Evolutionary conservation across 2,113 vertebrate genomes (phyloP).

Genomic region (Tringa solitaria): DNA sequence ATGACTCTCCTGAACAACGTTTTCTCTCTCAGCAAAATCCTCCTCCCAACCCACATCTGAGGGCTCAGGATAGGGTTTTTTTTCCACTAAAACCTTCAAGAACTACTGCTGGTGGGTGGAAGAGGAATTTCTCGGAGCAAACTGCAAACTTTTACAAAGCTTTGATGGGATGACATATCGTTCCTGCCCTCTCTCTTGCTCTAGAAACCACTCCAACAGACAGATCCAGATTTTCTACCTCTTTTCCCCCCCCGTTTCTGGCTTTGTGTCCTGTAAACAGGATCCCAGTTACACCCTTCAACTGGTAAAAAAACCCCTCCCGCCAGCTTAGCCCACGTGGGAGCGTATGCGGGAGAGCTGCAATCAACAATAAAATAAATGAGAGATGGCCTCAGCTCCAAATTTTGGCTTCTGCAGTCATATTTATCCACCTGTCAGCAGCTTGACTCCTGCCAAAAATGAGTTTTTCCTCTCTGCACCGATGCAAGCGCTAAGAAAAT

Average conservation of each 20-base stretch:
- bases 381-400: background rate
- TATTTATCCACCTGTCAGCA: background rate
- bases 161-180: background rate
- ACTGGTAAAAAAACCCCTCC: background rate
- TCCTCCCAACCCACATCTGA: background rate
- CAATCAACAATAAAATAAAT: background rate
- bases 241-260: background rate
- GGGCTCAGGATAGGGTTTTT: background rate
- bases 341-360: background rate
- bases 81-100: background rate
- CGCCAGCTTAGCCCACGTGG: background rate
- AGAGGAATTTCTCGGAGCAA: background rate
- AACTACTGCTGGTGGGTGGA: background rate
- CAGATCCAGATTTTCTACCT: background rate
- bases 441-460: background rate
- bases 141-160: background rate
- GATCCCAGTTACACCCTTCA: background rate
- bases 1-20: accelerated
- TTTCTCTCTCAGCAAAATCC: background rate
- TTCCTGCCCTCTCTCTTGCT: background rate
- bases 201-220: background rate
- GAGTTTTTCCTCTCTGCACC: background rate
- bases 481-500: background rate
- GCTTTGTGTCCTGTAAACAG: background rate
- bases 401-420: background rate